Percentiles rank a stretch among this genome's conserved stretches.
Evolutionary conservation across 2,113 vertebrate species (phyloP).

Genomic region (Motacilla tschutschensis): DNA sequence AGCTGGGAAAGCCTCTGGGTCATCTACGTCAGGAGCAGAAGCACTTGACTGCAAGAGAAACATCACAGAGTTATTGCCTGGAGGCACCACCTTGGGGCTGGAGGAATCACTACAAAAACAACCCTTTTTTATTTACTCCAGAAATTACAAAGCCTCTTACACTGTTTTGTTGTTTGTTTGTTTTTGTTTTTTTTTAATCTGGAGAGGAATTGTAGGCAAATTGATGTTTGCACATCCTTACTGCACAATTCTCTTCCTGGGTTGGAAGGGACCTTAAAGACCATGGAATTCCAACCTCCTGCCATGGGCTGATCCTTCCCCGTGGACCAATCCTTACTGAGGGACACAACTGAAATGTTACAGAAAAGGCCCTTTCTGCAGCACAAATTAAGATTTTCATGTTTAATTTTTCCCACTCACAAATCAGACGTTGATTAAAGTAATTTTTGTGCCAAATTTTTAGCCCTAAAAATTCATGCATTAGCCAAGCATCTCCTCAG

Average conservation of each 20-base stretch:
- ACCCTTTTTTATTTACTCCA: neutral
- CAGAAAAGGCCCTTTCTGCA: neutral
- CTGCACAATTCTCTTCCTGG: rapidly evolving
- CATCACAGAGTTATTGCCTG: neutral
- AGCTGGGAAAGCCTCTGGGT: conserved; percentile 98
- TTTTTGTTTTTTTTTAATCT: neutral
- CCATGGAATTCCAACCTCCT: neutral
- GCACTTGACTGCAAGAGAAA: conserved; percentile 83
- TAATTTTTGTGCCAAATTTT: neutral
- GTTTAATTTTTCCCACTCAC: rapidly evolving
- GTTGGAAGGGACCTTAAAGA: neutral
- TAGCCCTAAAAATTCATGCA: neutral
- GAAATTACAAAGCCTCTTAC: rapidly evolving
- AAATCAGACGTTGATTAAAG: neutral
- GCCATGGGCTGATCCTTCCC: neutral
- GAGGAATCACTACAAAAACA: neutral
- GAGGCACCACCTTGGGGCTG: neutral
- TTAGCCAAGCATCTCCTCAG: neutral
- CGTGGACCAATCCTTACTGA: neutral
- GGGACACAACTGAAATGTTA: neutral
- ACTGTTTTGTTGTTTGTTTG: rapidly evolving
- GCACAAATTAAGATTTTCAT: neutral
- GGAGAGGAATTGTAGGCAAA: neutral
- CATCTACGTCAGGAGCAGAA: conserved; percentile 96
- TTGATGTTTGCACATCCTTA: rapidly evolving